Conservation (phyloP, 1,140 invertebrate species). For the Sminthurides bifidus region DNA sequence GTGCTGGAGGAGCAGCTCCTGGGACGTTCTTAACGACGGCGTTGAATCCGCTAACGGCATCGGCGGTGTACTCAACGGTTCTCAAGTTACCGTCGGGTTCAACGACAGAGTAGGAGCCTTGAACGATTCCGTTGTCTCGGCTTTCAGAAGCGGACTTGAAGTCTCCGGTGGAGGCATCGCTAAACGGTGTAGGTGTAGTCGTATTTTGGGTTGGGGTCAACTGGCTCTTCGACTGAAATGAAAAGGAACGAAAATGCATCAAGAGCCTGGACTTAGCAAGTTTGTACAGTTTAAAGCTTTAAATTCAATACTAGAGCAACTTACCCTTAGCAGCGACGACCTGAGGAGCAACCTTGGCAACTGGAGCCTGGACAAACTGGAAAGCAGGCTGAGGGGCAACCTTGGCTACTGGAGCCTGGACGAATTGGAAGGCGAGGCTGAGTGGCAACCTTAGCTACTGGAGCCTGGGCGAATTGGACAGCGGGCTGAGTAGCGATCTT, state of each 20-base stretch:
- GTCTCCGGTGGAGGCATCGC: constrained; percentile 3
- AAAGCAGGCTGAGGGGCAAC: too few relatives aligned
- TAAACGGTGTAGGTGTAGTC: constrained; percentile 1
- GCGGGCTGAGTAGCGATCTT: neutral
- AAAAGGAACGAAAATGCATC: neutral
- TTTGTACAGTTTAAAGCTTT: too few relatives aligned
- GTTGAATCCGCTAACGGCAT: constrained; percentile 54
- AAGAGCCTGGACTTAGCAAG: neutral
- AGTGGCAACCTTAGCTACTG: too few relatives aligned
- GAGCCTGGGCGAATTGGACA: neutral
- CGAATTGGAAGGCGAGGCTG: too few relatives aligned
- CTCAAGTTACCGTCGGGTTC: constrained; percentile 51
- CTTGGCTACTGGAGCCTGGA: too few relatives aligned
- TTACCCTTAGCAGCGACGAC: too few relatives aligned
- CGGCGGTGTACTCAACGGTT: constrained; percentile 59
- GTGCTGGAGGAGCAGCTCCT: too few relatives aligned
- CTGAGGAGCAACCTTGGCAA: too few relatives aligned
- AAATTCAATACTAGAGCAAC: too few relatives aligned
- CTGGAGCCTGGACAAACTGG: too few relatives aligned
- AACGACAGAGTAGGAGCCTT: constrained; percentile 35
- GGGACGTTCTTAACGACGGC: too few relatives aligned
- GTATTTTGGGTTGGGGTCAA: neutral
- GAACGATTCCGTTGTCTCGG: neutral
- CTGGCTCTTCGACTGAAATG: neutral
- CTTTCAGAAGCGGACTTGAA: constrained; percentile 1